phyloP scores from a whole-genome alignment of 2,797 vertebrate genomes.

The Spinus pinus region DNA sequence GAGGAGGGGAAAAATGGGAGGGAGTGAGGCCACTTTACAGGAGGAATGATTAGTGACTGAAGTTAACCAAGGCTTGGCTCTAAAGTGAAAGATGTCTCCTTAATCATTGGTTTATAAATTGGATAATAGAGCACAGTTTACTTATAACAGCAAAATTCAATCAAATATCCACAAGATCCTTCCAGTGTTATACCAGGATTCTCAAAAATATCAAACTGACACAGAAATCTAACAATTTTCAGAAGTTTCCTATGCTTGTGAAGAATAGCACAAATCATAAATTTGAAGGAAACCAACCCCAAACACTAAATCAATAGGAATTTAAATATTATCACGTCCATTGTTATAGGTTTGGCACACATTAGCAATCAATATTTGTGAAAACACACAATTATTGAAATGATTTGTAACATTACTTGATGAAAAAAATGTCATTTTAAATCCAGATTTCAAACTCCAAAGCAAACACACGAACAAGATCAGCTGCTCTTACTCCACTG shows the following conservation, averaged over 20 bases:
- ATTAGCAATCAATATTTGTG: background rate
- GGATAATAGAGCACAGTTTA: fast-evolving
- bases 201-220: background rate
- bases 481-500: background rate
- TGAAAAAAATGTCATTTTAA: background rate
- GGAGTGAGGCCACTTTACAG: background rate
- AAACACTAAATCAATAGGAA: background rate
- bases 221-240: background rate
- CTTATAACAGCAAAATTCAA: background rate
- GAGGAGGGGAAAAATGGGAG: background rate
- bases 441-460: background rate
- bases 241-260: background rate
- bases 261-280: background rate
- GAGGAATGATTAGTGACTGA: background rate
- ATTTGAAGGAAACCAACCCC: background rate
- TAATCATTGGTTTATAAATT: background rate
- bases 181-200: background rate
- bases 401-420: background rate
- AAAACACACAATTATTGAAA: background rate
- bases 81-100: background rate
- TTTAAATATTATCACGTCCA: background rate
- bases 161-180: background rate
- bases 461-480: background rate
- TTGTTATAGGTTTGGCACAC: background rate
- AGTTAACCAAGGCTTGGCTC: background rate